A percentile compares a stretch with the other conserved stretches of the same genome.
phyloP scores from a whole-genome alignment of 2,113 vertebrate species.

The Limanda limanda region DNA sequence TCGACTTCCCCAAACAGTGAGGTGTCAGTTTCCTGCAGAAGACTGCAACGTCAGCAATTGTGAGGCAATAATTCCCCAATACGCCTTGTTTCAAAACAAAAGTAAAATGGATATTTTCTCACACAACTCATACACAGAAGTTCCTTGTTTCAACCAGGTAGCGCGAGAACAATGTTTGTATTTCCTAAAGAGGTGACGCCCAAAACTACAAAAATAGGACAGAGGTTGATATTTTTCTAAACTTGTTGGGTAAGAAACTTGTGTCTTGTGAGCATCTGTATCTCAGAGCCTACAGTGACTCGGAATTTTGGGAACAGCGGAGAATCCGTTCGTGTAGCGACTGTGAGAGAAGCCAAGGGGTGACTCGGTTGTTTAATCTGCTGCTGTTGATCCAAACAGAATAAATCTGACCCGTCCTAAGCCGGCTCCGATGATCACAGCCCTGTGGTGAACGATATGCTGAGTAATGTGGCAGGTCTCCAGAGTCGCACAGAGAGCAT shows the following conservation, averaged over 20 bases:
- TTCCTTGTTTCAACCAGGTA: too few relatives aligned
- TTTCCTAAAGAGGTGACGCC: too few relatives aligned
- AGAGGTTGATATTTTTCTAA: too few relatives aligned
- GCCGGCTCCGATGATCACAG: constrained; percentile 42
- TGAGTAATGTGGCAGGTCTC: constrained; percentile 57
- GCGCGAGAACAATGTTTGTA: too few relatives aligned
- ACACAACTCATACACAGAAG: too few relatives aligned
- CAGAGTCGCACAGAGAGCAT: constrained; percentile 28
- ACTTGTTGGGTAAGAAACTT: background rate
- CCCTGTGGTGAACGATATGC: constrained; percentile 35
- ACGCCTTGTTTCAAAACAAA: too few relatives aligned
- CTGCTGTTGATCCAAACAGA: constrained; percentile 57
- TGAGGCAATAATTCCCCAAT: too few relatives aligned
- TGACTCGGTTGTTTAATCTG: constrained; percentile 70
- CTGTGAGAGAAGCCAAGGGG: constrained; percentile 28
- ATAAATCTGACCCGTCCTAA: constrained; percentile 63
- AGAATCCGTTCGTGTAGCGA: background rate
- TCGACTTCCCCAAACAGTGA: constrained; percentile 11
- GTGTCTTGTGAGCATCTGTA: background rate
- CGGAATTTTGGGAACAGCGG: constrained; percentile 5
- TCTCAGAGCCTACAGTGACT: background rate
- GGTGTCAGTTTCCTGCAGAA: background rate
- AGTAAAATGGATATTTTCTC: too few relatives aligned
- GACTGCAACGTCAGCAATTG: background rate
- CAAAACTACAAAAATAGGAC: too few relatives aligned